Conservation (phyloP, 2,797 vertebrate genomes). For the Trachops cirrhosus region DNA sequence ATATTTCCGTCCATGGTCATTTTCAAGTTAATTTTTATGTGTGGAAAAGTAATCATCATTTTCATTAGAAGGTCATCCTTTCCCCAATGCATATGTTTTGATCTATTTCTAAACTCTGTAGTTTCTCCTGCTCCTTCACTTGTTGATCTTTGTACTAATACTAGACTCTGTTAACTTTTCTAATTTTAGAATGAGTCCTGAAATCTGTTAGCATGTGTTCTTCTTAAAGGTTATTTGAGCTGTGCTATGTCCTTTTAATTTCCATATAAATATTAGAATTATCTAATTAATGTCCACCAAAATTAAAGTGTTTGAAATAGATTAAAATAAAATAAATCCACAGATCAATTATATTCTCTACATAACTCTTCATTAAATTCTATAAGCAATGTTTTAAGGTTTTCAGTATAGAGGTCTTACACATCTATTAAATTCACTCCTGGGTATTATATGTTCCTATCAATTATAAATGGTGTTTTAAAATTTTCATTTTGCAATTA, state of each 20-base stretch:
- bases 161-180: not conserved
- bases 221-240: not conserved
- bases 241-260: not conserved
- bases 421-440: not conserved
- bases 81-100: not conserved
- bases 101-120: not conserved
- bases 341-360: too few species aligned
- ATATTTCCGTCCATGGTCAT: not conserved
- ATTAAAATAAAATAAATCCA: not conserved
- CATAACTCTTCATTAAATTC: not conserved
- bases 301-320: not conserved
- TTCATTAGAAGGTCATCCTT: not conserved
- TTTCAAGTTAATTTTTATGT: not conserved
- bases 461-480: not conserved
- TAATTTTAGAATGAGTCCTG: not conserved
- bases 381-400: not conserved
- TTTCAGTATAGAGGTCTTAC: not conserved
- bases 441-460: not conserved
- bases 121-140: not conserved
- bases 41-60: not conserved
- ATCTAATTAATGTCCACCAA: not conserved
- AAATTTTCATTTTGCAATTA: not conserved
- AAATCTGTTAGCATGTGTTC: not conserved
- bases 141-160: not conserved
- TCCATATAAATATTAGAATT: not conserved